A percentile compares a stretch with the other conserved stretches of the same genome.
These are phyloP conservation scores for Sebastes flavidus DNA, from an alignment of 2,797 vertebrate genomes.

Conservation along the genomic window DNA sequence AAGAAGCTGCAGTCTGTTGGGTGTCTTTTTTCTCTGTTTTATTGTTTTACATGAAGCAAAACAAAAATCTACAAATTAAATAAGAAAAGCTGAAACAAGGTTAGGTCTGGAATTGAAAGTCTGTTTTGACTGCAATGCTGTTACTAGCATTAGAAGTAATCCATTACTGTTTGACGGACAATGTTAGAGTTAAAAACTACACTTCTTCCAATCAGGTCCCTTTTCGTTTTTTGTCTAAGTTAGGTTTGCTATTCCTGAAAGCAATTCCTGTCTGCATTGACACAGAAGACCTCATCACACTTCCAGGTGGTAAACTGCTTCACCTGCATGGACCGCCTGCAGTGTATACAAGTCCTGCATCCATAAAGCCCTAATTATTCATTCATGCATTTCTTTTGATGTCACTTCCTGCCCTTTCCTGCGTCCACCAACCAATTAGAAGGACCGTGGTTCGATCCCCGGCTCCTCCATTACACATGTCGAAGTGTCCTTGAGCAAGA, in stretches of 20 bases:
- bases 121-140: neutral
- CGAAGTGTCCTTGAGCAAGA: too few relatives aligned
- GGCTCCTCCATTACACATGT: too few relatives aligned
- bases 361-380: too few relatives aligned
- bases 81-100: neutral
- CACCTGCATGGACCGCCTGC: too few relatives aligned
- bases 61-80: neutral
- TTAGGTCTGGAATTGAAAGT: neutral
- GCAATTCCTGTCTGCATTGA: neutral
- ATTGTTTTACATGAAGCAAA: neutral
- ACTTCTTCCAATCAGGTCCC: neutral
- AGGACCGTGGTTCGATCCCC: too few relatives aligned
- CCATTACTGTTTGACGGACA: neutral
- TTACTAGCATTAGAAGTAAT: neutral
- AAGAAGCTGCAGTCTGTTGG: neutral
- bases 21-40: neutral
- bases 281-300: too few relatives aligned
- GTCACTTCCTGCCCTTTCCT: too few relatives aligned
- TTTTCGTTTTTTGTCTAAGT: neutral
- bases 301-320: too few relatives aligned
- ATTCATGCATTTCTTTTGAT: too few relatives aligned
- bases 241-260: neutral
- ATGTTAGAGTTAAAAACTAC: neutral
- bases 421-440: too few relatives aligned
- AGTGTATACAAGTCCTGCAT: too few relatives aligned